A percentile compares a stretch with the other conserved stretches of the same genome.
Conservation (phyloP, 1,140 invertebrate genomes). For the Hycleus cichorii region DNA sequence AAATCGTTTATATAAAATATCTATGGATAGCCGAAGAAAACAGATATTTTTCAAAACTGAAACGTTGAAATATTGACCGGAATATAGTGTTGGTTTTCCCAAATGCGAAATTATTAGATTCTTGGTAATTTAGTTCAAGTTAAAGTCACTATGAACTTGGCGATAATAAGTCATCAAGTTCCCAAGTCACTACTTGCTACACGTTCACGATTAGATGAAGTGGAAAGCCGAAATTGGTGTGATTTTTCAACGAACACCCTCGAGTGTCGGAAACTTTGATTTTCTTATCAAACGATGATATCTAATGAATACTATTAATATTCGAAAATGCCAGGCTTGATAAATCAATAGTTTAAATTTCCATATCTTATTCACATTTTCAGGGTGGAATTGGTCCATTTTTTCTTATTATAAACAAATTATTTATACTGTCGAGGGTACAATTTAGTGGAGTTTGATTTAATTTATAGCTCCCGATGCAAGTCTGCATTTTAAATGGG, state of each 20-base stretch:
- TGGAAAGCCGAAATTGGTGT: background rate
- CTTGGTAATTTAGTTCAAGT: background rate
- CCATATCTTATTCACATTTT: too few relatives aligned
- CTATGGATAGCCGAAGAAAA: too few relatives aligned
- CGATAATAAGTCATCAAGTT: conserved; percentile 1
- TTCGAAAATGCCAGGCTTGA: background rate
- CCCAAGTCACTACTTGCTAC: background rate
- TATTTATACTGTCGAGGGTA: too few relatives aligned
- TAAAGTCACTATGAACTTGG: background rate
- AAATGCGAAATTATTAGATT: background rate
- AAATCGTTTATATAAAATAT: too few relatives aligned
- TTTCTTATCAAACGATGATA: background rate
- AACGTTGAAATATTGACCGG: too few relatives aligned
- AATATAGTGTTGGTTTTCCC: too few relatives aligned
- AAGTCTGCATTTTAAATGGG: too few relatives aligned
- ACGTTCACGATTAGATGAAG: conserved; percentile 1
- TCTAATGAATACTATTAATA: conserved; percentile 5
- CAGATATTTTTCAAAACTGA: too few relatives aligned
- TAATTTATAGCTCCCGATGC: too few relatives aligned
- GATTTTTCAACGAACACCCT: conserved; percentile 1
- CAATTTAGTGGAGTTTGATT: too few relatives aligned
- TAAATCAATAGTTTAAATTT: background rate
- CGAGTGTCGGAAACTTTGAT: background rate
- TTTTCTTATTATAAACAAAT: too few relatives aligned
- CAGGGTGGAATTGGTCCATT: too few relatives aligned